Base-by-base conservation (phyloP, 2,797 vertebrate species). In the Enteromius afrohamiltoni region DNA sequence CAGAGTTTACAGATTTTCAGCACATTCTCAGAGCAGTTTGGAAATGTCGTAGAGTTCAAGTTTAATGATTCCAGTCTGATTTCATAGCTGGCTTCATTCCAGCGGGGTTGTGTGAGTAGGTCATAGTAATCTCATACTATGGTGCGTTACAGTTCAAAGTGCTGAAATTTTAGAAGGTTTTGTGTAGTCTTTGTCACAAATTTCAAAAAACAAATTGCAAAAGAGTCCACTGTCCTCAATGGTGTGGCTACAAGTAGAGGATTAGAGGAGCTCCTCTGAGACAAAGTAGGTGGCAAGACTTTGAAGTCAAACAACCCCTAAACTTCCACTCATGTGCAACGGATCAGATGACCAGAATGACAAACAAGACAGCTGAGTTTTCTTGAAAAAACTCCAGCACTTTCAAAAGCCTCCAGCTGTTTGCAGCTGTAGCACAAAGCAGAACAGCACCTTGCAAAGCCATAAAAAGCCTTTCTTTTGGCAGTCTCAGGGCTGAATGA, bases 351-450 rank as follows among this genome's bases (percentile, higher is more conserved):
- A 67, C 75, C 49, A 79, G 60, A 68, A 80, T 68, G 80, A 79
- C 83, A 83, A 79, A 67, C 80, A 83, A 77, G 73, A 65, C 40
- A 26, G 65, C 80, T 74, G 71, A 49, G 62, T 79, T 75, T 80
- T 37, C 69, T 51, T 79, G 40, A 45, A 74, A 82, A 83, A 79
- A 49, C 84, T 60, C 17, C 69, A 79, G 80, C 85, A 82, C 85
- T 85, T 81, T 87, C 89, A 90, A 76, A 85, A 88, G 87, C 86
- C 87, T 93, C 93, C 93, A 94, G 91, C 94, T 94, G 94, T 89
- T 93, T 93, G 93, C 94, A 95, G 95, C 93, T 95, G 94, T 89
- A 91, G 88, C 77, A 82, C 85, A 85, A 87, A 91, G 90, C 88
- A 87, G 87, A 88, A 90, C 76, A 83, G 90, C 92, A 91, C 90